Conservation (phyloP, 2,113 vertebrate species). For the Smithornis capensis region DNA sequence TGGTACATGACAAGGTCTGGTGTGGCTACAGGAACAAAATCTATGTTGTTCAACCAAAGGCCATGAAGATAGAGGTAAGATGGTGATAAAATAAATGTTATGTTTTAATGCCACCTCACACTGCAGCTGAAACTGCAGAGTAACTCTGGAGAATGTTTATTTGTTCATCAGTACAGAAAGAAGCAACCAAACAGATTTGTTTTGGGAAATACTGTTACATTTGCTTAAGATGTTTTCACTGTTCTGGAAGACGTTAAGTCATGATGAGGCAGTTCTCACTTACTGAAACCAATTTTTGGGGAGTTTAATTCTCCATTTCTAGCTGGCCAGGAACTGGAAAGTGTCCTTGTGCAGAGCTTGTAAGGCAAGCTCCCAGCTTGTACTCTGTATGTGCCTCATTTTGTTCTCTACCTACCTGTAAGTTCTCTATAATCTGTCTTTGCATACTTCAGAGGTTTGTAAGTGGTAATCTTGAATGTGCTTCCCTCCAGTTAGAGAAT, state of each 20-base stretch:
- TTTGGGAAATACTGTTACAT: neutral
- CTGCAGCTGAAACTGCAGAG: neutral
- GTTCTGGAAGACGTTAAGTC: neutral
- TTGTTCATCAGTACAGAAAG: neutral
- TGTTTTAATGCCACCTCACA: neutral
- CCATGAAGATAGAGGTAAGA: slow-evolving; percentile 96
- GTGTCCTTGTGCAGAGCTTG: neutral
- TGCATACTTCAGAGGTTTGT: neutral
- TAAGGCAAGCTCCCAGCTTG: neutral
- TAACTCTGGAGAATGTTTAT: neutral
- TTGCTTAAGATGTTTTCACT: neutral
- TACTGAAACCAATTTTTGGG: neutral
- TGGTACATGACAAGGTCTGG: slow-evolving; percentile 98
- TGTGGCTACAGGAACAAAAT: slow-evolving; percentile 98
- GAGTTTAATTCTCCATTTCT: neutral
- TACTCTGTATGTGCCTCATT: neutral
- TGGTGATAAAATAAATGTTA: neutral
- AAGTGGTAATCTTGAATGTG: neutral
- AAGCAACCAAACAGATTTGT: neutral
- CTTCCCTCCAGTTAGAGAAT: neutral
- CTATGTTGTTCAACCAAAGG: slow-evolving; percentile 94
- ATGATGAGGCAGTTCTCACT: neutral
- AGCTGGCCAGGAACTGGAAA: neutral
- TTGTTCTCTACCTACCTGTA: neutral
- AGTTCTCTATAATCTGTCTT: neutral